These are phyloP conservation scores for Mallotus villosus DNA, from an alignment of 2,797 vertebrate species.

Conservation along the genomic window DNA sequence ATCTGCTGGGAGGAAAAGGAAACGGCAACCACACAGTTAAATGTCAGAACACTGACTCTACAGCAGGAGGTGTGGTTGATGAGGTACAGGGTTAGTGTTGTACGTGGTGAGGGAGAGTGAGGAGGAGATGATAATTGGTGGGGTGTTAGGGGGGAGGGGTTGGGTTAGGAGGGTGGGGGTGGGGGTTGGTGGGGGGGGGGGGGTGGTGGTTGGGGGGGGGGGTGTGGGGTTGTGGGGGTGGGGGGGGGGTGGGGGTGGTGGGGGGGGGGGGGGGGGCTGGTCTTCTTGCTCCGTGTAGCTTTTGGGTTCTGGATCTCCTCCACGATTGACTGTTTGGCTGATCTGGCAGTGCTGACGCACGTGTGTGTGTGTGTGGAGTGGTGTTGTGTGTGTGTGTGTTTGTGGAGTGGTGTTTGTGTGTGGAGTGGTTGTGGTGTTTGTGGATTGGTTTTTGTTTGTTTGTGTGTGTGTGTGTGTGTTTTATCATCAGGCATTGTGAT, in stretches of 20 bases:
- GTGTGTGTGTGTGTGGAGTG: background rate
- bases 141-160: too few relatives aligned
- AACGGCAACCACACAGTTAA: too few relatives aligned
- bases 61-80: too few relatives aligned
- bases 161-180: too few relatives aligned
- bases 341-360: slow-evolving; percentile 9
- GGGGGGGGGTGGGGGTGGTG: too few relatives aligned
- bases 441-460: background rate
- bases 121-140: background rate
- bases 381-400: background rate
- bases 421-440: background rate
- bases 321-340: background rate
- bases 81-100: too few relatives aligned
- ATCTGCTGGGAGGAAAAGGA: too few relatives aligned
- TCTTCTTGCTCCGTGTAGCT: too few relatives aligned
- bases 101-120: too few relatives aligned
- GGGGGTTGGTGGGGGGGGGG: background rate
- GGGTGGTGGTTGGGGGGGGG: background rate
- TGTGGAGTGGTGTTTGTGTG: background rate
- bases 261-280: background rate
- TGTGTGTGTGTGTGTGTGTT: background rate
- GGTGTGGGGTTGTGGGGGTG: too few relatives aligned
- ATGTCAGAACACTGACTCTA: too few relatives aligned
- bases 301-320: slow-evolving; percentile 7
- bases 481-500: background rate